These are phyloP conservation scores for Euzophera pinguis DNA, from an alignment of 2,888 invertebrate genomes.

Conservation along the genomic window DNA sequence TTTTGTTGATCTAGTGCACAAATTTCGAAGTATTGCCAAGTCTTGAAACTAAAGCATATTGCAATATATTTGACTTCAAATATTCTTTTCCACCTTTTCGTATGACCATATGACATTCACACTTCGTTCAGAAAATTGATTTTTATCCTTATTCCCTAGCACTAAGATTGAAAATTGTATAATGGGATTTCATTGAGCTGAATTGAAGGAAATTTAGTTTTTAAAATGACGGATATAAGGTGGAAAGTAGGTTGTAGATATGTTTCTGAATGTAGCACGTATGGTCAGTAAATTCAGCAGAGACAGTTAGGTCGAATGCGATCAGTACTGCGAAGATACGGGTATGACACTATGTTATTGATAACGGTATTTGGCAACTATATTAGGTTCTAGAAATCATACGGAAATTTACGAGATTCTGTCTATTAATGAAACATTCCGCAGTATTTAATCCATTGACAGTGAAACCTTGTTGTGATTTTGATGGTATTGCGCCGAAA, in stretches of 20 bases:
- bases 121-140: conserved; percentile 13
- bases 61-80: conserved; percentile 34
- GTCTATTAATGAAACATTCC: background rate
- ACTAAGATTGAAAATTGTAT: conserved; percentile 29
- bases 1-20: background rate
- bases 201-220: background rate
- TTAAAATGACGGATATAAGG: background rate
- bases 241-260: conserved; percentile 2
- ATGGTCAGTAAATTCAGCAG: conserved; percentile 50
- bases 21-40: conserved; percentile 2
- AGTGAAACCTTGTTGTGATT: no score
- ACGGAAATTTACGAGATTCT: background rate
- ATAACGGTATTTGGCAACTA: conserved; percentile 37
- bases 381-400: conserved; percentile 8
- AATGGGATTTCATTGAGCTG: background rate
- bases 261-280: conserved; percentile 31
- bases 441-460: no score
- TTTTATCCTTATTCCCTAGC: conserved; percentile 28
- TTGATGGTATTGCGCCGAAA: no score
- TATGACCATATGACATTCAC: conserved; percentile 28
- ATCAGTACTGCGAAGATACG: conserved; percentile 55
- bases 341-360: conserved; percentile 40
- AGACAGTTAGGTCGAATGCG: conserved; percentile 34
- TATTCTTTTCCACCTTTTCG: conserved; percentile 32
- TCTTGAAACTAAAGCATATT: conserved; percentile 9